Conservation (phyloP, 2,113 vertebrate genomes). For the Hippocampus zosterae region DNA sequence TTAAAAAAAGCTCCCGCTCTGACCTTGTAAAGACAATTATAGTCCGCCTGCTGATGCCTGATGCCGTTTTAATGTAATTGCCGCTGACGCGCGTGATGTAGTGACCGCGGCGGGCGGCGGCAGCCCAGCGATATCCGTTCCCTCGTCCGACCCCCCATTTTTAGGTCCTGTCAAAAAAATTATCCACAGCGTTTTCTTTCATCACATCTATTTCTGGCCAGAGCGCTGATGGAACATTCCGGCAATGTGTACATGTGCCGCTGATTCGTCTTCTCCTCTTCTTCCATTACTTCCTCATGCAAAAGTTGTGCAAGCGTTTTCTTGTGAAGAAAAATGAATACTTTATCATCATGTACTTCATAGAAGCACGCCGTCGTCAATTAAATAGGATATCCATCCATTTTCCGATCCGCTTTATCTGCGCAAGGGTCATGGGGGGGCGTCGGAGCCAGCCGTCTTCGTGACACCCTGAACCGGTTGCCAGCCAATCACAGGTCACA, state of each 20-base stretch:
- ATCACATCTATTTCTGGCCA: constrained; percentile 42
- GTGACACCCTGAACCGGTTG: no score
- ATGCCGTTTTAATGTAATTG: constrained; percentile 47
- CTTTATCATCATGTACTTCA: no score
- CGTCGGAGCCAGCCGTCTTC: no score
- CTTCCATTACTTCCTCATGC: constrained; percentile 18
- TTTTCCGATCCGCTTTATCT: no score
- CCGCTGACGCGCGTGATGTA: constrained; percentile 47
- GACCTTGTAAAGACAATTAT: constrained; percentile 71
- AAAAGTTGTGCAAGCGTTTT: constrained; percentile 38
- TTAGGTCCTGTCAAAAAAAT: constrained; percentile 58
- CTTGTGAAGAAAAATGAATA: not conserved
- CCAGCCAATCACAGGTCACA: no score
- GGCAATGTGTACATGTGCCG: constrained; percentile 45
- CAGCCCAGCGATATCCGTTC: constrained; percentile 41
- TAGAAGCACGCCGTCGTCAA: no score
- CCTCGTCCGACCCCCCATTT: constrained; percentile 30
- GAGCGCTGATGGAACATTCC: constrained; percentile 43
- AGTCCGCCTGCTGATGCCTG: constrained; percentile 38
- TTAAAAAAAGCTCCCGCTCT: constrained; percentile 31
- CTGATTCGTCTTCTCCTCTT: constrained; percentile 35
- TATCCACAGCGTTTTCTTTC: constrained; percentile 43
- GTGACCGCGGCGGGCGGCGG: constrained; percentile 41
- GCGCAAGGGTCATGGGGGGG: no score
- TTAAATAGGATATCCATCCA: no score